Conservation (phyloP, 2,888 invertebrate genomes). For the Seira sanloemensis region DNA sequence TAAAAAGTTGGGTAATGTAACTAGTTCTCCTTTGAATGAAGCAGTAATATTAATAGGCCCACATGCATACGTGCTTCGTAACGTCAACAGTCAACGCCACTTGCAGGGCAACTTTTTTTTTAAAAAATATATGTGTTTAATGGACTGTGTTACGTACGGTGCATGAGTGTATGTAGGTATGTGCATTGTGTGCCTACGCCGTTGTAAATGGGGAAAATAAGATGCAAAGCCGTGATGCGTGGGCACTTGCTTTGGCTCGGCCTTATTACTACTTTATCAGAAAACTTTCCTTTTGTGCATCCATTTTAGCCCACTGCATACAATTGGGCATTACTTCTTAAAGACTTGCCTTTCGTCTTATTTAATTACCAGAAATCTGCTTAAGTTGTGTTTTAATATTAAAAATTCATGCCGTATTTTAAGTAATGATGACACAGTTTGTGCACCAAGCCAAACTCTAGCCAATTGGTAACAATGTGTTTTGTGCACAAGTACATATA, state of each 20-base stretch:
- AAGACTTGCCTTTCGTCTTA: too few relatives aligned
- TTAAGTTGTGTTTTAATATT: too few relatives aligned
- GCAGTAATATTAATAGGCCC: conserved; percentile 14
- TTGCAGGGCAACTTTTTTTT: conserved; percentile 45
- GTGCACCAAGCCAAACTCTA: too few relatives aligned
- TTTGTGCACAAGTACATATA: too few relatives aligned
- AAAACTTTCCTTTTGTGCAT: too few relatives aligned
- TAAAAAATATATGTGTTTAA: conserved; percentile 5
- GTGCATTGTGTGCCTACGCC: not conserved
- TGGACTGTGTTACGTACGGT: not conserved
- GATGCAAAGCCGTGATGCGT: conserved; percentile 65
- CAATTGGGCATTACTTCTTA: too few relatives aligned
- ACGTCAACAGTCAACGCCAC: conserved; percentile 21
- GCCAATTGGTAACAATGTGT: too few relatives aligned
- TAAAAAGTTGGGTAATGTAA: conserved; percentile 10
- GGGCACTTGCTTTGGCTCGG: conserved; percentile 63
- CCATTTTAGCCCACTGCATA: too few relatives aligned
- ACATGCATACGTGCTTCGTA: conserved; percentile 5
- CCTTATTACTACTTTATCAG: not conserved
- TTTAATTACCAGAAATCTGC: too few relatives aligned
- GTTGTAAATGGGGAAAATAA: conserved; percentile 35
- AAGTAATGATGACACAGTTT: too few relatives aligned
- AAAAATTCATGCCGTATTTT: too few relatives aligned
- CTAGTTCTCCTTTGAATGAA: conserved; percentile 3
- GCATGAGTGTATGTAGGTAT: not conserved